These are phyloP conservation scores for Rana temporaria DNA, from an alignment of 2,113 vertebrate genomes.

Conservation along the genomic window DNA sequence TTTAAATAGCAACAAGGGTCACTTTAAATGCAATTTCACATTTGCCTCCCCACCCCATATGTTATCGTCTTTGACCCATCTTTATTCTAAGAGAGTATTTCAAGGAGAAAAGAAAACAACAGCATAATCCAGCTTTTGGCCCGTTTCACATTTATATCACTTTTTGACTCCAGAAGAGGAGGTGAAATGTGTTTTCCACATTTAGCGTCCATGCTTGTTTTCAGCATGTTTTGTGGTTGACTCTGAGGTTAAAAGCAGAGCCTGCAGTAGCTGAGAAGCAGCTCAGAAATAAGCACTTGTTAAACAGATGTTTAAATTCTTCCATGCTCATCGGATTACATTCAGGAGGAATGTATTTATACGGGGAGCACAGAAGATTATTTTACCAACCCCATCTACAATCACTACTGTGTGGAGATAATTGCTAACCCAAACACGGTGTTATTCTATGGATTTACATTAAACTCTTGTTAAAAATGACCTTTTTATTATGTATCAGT, in stretches of 20 bases:
- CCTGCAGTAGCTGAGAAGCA: neutral
- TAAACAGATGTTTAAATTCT: slow-evolving; percentile 23
- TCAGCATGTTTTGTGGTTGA: slow-evolving; percentile 36
- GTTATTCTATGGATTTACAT: neutral
- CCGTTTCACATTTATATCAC: neutral
- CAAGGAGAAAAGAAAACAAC: neutral
- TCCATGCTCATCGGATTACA: slow-evolving; percentile 3
- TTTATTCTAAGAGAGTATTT: neutral
- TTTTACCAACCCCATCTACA: neutral
- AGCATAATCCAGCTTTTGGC: neutral
- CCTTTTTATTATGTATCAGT: neutral
- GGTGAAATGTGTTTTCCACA: slow-evolving; percentile 33
- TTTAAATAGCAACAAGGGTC: no score
- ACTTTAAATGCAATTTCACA: no score
- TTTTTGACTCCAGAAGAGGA: neutral
- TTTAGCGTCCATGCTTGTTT: slow-evolving; percentile 31
- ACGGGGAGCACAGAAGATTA: neutral
- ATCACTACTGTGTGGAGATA: neutral
- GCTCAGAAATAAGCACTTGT: slow-evolving; percentile 4
- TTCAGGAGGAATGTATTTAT: slow-evolving; percentile 9
- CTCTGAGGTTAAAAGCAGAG: slow-evolving; percentile 16
- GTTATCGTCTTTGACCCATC: slow-evolving; percentile 3
- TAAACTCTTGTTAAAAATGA: neutral
- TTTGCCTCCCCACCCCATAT: neutral
- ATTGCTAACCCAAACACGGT: neutral